Evolutionary conservation across 1,140 invertebrate species (phyloP).

Genomic region (Aporrectodea caliginosa): DNA sequence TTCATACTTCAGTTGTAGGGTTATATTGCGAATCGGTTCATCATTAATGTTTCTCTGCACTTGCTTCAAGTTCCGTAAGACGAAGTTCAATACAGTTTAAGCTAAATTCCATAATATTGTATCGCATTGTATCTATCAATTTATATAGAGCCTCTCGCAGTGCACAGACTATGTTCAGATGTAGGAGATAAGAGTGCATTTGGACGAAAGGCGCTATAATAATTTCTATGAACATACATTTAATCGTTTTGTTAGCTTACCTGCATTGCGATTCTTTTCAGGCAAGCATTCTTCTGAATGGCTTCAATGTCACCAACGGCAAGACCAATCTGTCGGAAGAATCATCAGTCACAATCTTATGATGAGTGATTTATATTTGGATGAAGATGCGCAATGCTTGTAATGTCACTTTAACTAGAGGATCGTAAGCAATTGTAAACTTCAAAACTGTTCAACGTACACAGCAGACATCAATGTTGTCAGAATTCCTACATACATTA

Average conservation of each 20-base stretch:
- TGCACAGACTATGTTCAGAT: too few species aligned
- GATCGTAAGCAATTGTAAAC: too few species aligned
- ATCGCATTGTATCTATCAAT: too few species aligned
- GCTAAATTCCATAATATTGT: too few species aligned
- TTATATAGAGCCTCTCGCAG: too few species aligned
- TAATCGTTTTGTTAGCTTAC: constrained; percentile 52
- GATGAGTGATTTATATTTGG: too few species aligned
- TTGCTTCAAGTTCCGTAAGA: too few species aligned
- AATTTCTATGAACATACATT: not conserved
- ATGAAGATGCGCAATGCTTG: not conserved
- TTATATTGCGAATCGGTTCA: not conserved
- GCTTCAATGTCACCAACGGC: constrained; percentile 88
- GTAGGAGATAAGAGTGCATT: too few species aligned
- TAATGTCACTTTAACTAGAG: not conserved
- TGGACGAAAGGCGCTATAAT: not conserved
- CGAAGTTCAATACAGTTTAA: too few species aligned
- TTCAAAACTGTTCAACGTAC: too few species aligned
- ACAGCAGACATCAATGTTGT: not conserved
- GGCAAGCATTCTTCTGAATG: constrained; percentile 77
- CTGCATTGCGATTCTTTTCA: constrained; percentile 85
- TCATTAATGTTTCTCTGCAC: not conserved
- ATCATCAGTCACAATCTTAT: too few species aligned
- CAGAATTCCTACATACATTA: not conserved
- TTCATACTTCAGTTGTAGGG: too few species aligned
- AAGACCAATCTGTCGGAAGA: constrained; percentile 70